Percentiles rank a stretch among this genome's conserved stretches.
Conservation (phyloP, 2,888 invertebrate species). For the Thera britannica region DNA sequence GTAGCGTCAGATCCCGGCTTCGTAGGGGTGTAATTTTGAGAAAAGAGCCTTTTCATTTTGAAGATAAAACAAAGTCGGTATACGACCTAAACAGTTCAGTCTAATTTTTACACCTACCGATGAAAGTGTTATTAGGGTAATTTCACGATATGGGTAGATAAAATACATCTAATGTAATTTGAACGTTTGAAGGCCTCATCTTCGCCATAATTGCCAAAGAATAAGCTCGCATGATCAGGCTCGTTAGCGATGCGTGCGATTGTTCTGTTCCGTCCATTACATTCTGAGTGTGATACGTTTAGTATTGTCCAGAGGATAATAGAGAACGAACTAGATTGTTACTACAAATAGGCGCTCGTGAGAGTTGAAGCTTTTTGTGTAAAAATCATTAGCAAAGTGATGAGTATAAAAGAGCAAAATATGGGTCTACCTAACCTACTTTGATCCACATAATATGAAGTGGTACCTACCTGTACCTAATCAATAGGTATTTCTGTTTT, state of each 20-base stretch:
- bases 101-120: too few relatives aligned
- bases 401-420: neutral
- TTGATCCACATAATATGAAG: too few relatives aligned
- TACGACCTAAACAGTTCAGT: too few relatives aligned
- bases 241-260: constrained; percentile 59
- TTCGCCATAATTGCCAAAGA: constrained; percentile 6
- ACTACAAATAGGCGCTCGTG: constrained; percentile 25
- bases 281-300: constrained; percentile 41
- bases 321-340: constrained; percentile 28
- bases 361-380: constrained; percentile 5
- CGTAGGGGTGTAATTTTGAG: too few relatives aligned
- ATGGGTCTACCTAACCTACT: too few relatives aligned
- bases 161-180: constrained; percentile 2
- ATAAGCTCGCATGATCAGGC: constrained; percentile 53
- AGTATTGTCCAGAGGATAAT: constrained; percentile 46
- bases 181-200: constrained; percentile 14
- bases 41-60: too few relatives aligned
- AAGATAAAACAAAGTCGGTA: too few relatives aligned
- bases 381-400: constrained; percentile 7
- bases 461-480: too few relatives aligned
- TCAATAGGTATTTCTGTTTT: too few relatives aligned
- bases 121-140: too few relatives aligned
- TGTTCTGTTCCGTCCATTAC: constrained; percentile 27
- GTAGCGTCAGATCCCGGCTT: too few relatives aligned
- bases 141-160: too few relatives aligned